Conservation (phyloP, 2,113 vertebrate species). For the Epinephelus moara region DNA sequence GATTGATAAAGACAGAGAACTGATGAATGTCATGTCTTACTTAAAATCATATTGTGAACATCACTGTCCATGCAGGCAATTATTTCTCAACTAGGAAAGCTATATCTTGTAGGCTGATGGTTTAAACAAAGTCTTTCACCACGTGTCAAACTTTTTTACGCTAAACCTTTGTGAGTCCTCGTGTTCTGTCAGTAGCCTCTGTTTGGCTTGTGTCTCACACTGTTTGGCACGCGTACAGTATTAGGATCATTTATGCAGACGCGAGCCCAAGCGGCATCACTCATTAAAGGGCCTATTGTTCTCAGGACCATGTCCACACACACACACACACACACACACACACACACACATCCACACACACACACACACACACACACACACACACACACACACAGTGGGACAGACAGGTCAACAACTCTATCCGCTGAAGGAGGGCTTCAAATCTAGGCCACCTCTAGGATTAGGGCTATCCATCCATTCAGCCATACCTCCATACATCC, state of each 20-base stretch:
- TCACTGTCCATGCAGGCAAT: too few relatives aligned
- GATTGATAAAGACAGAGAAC: too few relatives aligned
- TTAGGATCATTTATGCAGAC: constrained; percentile 75
- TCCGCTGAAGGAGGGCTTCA: constrained; percentile 58
- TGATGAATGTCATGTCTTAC: too few relatives aligned
- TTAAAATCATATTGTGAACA: too few relatives aligned
- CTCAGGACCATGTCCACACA: constrained; percentile 22
- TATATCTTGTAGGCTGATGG: too few relatives aligned
- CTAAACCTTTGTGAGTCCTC: background rate
- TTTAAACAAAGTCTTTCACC: constrained; percentile 9
- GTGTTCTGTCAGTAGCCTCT: background rate
- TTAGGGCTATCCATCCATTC: constrained; percentile 67
- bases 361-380: constrained; percentile 32
- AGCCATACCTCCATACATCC: constrained; percentile 55
- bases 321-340: constrained; percentile 8
- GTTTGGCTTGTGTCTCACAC: constrained; percentile 23
- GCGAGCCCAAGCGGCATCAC: constrained; percentile 49
- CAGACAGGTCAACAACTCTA: constrained; percentile 64
- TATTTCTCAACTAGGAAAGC: too few relatives aligned
- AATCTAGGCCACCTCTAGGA: constrained; percentile 79
- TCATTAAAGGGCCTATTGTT: constrained; percentile 83
- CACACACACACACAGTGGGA: constrained; percentile 5
- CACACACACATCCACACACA: constrained; percentile 24
- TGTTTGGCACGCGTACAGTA: constrained; percentile 75
- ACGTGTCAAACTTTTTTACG: background rate